These are phyloP conservation scores for Episyrphus balteatus DNA, from an alignment of 1,140 invertebrate species.

Conservation along the genomic window DNA sequence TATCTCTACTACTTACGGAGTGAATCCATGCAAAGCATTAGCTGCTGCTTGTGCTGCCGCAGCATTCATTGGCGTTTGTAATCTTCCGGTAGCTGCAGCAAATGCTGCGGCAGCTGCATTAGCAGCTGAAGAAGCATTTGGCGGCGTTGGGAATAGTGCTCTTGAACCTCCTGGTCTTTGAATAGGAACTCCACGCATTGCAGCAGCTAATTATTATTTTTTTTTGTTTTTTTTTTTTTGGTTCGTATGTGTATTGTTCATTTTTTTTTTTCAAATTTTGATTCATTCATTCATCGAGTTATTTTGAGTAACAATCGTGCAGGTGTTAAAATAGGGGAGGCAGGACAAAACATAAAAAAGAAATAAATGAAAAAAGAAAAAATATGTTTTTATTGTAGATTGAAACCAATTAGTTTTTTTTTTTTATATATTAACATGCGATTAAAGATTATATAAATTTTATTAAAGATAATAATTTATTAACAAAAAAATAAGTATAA, in stretches of 20 bases:
- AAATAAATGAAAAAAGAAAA: too few species aligned
- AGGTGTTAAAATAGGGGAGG: too few species aligned
- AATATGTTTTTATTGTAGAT: not conserved
- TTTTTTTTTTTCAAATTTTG: too few species aligned
- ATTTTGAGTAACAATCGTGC: too few species aligned
- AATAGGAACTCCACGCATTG: constrained; percentile 52
- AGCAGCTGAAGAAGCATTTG: constrained; percentile 49
- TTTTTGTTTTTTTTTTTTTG: constrained; percentile 2
- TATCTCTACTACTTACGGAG: constrained; percentile 56
- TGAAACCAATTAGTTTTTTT: not conserved
- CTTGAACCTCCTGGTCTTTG: constrained; percentile 47
- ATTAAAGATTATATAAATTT: too few species aligned
- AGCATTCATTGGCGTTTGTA: constrained; percentile 53
- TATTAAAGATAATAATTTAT: too few species aligned
- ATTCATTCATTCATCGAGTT: constrained; percentile 1
- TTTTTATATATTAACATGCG: too few species aligned
- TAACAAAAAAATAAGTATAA: too few species aligned
- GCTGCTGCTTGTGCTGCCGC: constrained; percentile 49
- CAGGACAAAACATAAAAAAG: not conserved
- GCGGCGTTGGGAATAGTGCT: constrained; percentile 47
- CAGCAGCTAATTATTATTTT: constrained; percentile 42
- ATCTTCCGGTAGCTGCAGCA: constrained; percentile 43
- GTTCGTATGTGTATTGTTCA: too few species aligned
- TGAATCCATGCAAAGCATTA: constrained; percentile 65
- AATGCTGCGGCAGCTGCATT: constrained; percentile 50